Base-by-base conservation (phyloP, 2,113 vertebrate genomes). In the Smithornis capensis region DNA sequence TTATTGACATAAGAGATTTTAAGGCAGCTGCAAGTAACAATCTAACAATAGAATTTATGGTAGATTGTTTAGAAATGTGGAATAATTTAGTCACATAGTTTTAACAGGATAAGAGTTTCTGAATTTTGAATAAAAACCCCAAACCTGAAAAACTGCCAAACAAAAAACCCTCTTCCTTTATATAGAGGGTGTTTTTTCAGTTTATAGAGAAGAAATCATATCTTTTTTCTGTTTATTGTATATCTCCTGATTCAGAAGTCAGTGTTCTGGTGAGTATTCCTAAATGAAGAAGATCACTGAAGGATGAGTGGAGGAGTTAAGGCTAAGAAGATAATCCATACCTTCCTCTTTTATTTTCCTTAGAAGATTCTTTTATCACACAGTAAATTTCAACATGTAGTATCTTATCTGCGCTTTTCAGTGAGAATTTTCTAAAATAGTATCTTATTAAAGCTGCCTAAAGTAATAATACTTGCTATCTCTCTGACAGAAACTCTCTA, bases 61-160 rank as follows among this genome's bases (percentile, higher is more conserved):
- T 24, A 68, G 49, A 50, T 37, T 57, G 40, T 76, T 96, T 92
- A 93, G 50, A 90, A 96, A 91, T 90, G 40, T 92, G 21, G 50
- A 80, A 53, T 65, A 80, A 74, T 45, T 37, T 40, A 68, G 37
- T 56, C n/a, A 45, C 2, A 6, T 65, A 27, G 49, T 92, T 91
- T 81, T 78, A 16, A 87, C 47, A 76, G 62, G 40, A 6, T 74
- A 53, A 71, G 60, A 91, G 25, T 74, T 82, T 94, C 31, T 62
- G 73, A 87, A 89, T 76, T 93, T 63, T 47, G 55, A 29, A n/a
- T 47, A 49, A 33, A 52, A 64, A 44, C 0, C 1, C 3, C 3
- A 4, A 27, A 56, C 40, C 40, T 40, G 40, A 10, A 56, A 44
- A 71, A 11, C 12, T 13, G 17, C 38, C 17, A 35, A 80, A 49